Evolutionary conservation across 2,888 invertebrate species (phyloP).

Genomic region (Cheilosia grossa): DNA sequence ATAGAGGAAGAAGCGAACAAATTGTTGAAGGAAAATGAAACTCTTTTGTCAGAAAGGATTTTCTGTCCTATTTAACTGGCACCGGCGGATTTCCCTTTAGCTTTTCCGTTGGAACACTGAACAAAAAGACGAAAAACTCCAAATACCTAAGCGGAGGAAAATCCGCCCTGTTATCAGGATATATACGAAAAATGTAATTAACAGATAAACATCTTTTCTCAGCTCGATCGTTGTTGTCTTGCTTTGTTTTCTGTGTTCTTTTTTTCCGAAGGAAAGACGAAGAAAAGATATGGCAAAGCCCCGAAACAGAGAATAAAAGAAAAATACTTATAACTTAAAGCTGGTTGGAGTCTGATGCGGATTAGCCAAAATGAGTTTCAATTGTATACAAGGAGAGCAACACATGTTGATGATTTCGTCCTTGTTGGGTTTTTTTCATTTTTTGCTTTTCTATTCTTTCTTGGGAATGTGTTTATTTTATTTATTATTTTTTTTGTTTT

Average conservation of each 20-base stretch:
- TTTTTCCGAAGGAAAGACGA: no score
- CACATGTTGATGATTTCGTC: conserved; percentile 55
- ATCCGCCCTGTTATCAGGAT: conserved; percentile 51
- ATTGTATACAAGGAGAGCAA: conserved; percentile 33
- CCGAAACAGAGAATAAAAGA: background rate
- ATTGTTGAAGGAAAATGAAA: conserved; percentile 63
- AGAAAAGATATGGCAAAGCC: conserved; percentile 7
- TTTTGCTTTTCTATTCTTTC: background rate
- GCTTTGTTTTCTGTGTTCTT: background rate
- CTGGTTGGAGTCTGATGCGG: conserved; percentile 52
- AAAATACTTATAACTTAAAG: conserved; percentile 45
- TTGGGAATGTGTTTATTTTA: conserved; percentile 31
- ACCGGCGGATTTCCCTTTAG: conserved; percentile 35
- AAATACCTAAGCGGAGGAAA: conserved; percentile 36
- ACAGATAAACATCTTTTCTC: conserved; percentile 62
- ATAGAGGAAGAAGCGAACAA: conserved; percentile 56
- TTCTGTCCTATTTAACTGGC: conserved; percentile 69
- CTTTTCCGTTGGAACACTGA: conserved; percentile 5
- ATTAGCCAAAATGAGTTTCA: conserved; percentile 58
- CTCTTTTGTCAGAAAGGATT: conserved; percentile 68
- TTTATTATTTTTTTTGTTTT: conserved; percentile 17
- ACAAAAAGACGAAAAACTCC: conserved; percentile 1
- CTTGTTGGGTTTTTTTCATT: conserved; percentile 13
- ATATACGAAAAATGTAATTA: conserved; percentile 66
- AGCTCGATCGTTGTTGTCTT: conserved; percentile 40